Evolutionary conservation across 2,888 invertebrate species (phyloP).

Genomic region (Ormyrus pomaceus): DNA sequence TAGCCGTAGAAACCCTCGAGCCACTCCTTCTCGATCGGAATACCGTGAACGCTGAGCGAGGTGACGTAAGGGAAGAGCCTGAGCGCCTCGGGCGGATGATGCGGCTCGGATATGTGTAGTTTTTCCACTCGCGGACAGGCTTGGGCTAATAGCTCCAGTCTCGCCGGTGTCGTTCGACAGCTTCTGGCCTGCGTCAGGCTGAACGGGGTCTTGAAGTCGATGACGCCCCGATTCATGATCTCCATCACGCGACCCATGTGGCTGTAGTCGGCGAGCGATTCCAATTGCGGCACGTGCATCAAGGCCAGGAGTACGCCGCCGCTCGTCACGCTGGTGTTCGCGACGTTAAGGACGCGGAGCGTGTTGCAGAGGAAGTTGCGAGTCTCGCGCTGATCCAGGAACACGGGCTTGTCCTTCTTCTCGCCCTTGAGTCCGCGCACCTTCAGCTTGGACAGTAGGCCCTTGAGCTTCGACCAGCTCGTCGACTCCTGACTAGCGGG

Average conservation of each 20-base stretch:
- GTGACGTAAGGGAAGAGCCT: slow-evolving; percentile 71
- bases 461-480: slow-evolving; percentile 70
- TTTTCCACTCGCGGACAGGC: slow-evolving; percentile 72
- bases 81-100: slow-evolving; percentile 72
- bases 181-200: slow-evolving; percentile 71
- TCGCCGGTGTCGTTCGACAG: slow-evolving; percentile 69
- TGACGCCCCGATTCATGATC: slow-evolving; percentile 68
- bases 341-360: slow-evolving; percentile 72
- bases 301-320: slow-evolving; percentile 73
- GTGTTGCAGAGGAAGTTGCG: slow-evolving; percentile 73
- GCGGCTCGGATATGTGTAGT: slow-evolving; percentile 73
- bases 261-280: slow-evolving; percentile 74
- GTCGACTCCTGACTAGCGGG: slow-evolving; percentile 60
- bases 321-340: slow-evolving; percentile 73
- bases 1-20: slow-evolving; percentile 72
- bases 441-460: slow-evolving; percentile 65
- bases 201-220: slow-evolving; percentile 68
- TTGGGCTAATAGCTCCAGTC: slow-evolving; percentile 72
- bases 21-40: slow-evolving; percentile 72
- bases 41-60: slow-evolving; percentile 71
- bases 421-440: slow-evolving; percentile 60
- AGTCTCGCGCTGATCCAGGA: slow-evolving; percentile 73
- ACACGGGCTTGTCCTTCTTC: slow-evolving; percentile 64
- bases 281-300: slow-evolving; percentile 71
- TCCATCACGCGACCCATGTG: slow-evolving; percentile 74